Conservation (phyloP, 1,140 invertebrate species). For the Zaprionus inermis region DNA sequence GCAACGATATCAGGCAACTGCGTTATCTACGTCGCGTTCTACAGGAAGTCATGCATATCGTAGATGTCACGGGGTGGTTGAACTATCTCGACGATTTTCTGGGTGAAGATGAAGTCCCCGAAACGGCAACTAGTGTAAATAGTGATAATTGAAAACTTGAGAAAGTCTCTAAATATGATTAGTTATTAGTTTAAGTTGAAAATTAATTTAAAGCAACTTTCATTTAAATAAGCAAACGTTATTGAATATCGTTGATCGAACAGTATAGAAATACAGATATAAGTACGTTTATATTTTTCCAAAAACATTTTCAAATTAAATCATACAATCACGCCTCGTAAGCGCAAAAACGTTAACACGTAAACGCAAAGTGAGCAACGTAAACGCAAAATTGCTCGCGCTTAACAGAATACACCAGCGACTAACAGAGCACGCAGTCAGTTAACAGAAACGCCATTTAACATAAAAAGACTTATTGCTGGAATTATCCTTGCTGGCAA, state of each 20-base stretch:
- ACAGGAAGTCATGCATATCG: conserved; percentile 4
- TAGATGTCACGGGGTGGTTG: conserved; percentile 59
- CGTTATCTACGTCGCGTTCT: conserved; percentile 51
- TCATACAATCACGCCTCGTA: no score
- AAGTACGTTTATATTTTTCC: background rate
- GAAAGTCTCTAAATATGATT: background rate
- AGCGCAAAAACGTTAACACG: background rate
- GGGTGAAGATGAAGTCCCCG: conserved; percentile 46
- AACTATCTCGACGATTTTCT: conserved; percentile 48
- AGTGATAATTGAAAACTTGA: conserved; percentile 15
- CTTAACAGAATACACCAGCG: conserved; percentile 6
- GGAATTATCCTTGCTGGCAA: conserved; percentile 65
- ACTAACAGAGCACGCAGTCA: conserved; percentile 13
- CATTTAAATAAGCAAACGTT: background rate
- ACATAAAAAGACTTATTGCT: conserved; percentile 28
- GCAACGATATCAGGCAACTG: conserved; percentile 51
- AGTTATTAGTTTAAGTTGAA: background rate
- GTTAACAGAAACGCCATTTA: conserved; percentile 1
- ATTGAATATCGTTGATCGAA: background rate
- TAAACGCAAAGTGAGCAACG: conserved; percentile 17
- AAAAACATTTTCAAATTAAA: background rate
- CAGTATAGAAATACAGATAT: background rate
- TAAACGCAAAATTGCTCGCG: conserved; percentile 10
- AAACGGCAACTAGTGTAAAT: background rate
- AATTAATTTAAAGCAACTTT: background rate